These are phyloP conservation scores for Poeciliopsis turrubarensis DNA, from an alignment of 2,113 vertebrate genomes.

Conservation along the genomic window DNA sequence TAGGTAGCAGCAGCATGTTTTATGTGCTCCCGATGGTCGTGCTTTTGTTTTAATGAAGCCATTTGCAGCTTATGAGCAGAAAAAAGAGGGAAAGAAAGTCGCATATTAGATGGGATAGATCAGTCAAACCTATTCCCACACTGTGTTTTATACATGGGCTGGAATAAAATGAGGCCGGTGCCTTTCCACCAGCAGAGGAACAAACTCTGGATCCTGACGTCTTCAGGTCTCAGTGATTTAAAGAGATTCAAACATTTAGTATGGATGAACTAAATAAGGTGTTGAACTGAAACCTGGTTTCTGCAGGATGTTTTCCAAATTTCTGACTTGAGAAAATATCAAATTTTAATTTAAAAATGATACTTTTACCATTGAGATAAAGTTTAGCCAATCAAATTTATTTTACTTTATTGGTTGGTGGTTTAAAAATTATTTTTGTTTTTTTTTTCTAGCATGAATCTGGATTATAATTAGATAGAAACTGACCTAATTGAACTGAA, in stretches of 20 bases:
- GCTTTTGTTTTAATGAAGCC: conserved; percentile 99
- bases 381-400: no score
- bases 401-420: no score
- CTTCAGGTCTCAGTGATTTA: conserved; percentile 45
- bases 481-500: neutral
- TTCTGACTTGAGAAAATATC: no score
- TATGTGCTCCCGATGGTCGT: conserved; percentile 91
- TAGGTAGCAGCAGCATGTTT: conserved; percentile 92
- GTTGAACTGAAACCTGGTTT: no score
- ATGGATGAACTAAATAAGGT: no score
- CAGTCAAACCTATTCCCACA: conserved; percentile 94
- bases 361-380: no score
- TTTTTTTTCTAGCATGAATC: neutral
- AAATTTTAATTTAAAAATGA: no score
- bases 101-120: conserved; percentile 92
- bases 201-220: conserved; percentile 33
- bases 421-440: no score
- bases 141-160: conserved; percentile 91
- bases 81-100: conserved; percentile 82
- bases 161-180: conserved; percentile 84
- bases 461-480: no score
- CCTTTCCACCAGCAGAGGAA: conserved; percentile 73
- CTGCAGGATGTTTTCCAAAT: no score
- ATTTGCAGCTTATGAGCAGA: conserved; percentile 95
- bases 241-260: neutral